phyloP scores from a whole-genome alignment of 2,797 vertebrate genomes.

The Gymnoscopelus microlampas region DNA sequence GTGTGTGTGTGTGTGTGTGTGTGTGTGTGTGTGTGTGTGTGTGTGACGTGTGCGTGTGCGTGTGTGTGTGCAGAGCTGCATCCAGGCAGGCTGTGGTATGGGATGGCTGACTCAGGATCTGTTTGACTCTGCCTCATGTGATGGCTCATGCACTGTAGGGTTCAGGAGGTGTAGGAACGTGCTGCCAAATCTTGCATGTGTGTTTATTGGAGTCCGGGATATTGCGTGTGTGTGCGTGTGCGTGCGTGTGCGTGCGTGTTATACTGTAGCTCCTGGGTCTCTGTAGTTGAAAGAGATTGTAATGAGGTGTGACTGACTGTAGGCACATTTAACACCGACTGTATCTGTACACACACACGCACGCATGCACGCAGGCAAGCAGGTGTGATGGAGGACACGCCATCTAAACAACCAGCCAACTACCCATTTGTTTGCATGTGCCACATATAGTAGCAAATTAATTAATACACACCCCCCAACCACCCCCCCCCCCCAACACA shows the following conservation, averaged over 20 bases:
- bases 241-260: conserved; percentile 12
- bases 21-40: conserved; percentile 4
- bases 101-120: conserved; percentile 63
- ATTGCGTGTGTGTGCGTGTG: conserved; percentile 9
- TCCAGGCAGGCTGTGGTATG: not conserved
- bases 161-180: conserved; percentile 46
- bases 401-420: not conserved
- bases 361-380: not conserved
- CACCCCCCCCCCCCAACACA: not conserved
- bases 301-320: conserved; percentile 30
- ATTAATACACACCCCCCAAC: conserved; percentile 6
- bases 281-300: conserved; percentile 23
- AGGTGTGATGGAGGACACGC: conserved; percentile 11
- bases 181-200: conserved; percentile 48
- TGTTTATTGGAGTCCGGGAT: conserved; percentile 21
- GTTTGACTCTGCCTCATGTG: conserved; percentile 30
- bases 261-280: conserved; percentile 29
- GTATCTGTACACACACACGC: not conserved
- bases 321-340: not conserved
- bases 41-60: conserved; percentile 37
- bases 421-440: conserved; percentile 8
- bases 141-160: conserved; percentile 35
- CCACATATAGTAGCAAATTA: conserved; percentile 11
- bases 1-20: no score
- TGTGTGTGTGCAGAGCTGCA: conserved; percentile 37